These are phyloP conservation scores for Syrmaticus mikado DNA, from an alignment of 2,113 vertebrate genomes.

Conservation along the genomic window DNA sequence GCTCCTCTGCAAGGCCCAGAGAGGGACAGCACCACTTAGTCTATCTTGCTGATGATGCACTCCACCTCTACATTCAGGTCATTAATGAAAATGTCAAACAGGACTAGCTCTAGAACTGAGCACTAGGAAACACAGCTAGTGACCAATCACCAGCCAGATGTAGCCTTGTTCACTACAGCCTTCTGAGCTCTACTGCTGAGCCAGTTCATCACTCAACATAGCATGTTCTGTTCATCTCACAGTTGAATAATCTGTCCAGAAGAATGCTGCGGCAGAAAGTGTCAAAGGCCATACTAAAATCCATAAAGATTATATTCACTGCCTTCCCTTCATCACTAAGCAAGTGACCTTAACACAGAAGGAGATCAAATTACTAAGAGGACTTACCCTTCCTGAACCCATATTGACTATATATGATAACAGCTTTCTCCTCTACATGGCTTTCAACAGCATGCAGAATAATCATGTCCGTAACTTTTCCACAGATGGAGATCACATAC, in stretches of 20 bases:
- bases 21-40: background rate
- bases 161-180: background rate
- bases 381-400: background rate
- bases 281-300: background rate
- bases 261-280: background rate
- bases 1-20: background rate
- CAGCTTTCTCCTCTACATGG: background rate
- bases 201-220: background rate
- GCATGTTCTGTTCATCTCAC: background rate
- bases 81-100: background rate
- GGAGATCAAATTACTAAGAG: background rate
- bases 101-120: background rate
- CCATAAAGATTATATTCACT: background rate
- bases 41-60: background rate
- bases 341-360: background rate
- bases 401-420: background rate
- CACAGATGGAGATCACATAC: background rate
- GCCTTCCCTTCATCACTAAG: background rate
- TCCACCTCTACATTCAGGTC: background rate
- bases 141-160: background rate
- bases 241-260: background rate
- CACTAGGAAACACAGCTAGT: background rate
- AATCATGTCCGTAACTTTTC: background rate
- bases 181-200: background rate
- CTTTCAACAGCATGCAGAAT: background rate